A percentile compares a stretch with the other conserved stretches of the same genome.
These are phyloP conservation scores for Drosophila biarmipes DNA, from an alignment of 1,140 invertebrate species.

Conservation along the genomic window DNA sequence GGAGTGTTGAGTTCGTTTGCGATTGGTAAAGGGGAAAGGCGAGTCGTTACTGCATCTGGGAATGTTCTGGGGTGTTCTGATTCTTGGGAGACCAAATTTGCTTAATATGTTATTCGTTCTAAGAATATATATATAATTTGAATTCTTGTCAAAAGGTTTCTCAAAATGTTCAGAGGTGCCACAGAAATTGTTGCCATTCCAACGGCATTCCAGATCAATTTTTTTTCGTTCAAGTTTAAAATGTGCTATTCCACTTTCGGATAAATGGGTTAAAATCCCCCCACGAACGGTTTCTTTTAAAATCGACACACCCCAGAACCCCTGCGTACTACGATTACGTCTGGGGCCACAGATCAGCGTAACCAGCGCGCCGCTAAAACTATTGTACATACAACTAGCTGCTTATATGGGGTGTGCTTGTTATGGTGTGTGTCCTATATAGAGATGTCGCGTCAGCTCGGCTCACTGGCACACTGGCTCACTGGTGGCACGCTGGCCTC, in stretches of 20 bases:
- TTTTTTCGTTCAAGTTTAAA: background rate
- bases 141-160: too few relatives aligned
- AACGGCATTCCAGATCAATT: background rate
- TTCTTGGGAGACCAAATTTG: background rate
- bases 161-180: too few relatives aligned
- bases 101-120: background rate
- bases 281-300: background rate
- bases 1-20: conserved; percentile 2
- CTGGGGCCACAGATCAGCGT: conserved; percentile 36
- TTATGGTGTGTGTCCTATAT: conserved; percentile 24
- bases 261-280: background rate
- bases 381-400: conserved; percentile 72
- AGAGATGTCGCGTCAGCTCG: conserved; percentile 38
- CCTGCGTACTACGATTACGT: conserved; percentile 6
- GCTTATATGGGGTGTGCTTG: conserved; percentile 55
- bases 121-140: too few relatives aligned
- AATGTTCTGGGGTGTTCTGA: conserved; percentile 8
- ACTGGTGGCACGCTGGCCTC: conserved; percentile 28
- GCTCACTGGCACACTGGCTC: conserved; percentile 30
- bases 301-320: conserved; percentile 14
- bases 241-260: background rate
- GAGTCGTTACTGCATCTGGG: conserved; percentile 18
- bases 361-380: conserved; percentile 68
- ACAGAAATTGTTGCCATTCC: background rate
- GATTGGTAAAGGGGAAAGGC: conserved; percentile 20